Evolutionary conservation across 2,888 invertebrate species (phyloP).

Genomic region (Resseliella maxima): DNA sequence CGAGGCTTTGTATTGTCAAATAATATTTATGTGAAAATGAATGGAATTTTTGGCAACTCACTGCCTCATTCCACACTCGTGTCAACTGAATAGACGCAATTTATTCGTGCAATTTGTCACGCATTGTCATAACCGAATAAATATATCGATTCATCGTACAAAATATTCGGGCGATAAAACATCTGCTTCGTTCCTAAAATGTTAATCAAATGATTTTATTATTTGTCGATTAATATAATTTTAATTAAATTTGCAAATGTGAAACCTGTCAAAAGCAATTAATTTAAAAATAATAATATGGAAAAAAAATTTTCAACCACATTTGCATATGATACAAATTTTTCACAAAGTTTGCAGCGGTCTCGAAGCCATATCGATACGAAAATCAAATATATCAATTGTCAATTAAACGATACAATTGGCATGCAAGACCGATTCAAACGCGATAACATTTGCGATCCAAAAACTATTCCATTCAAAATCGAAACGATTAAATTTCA

Average conservation of each 20-base stretch:
- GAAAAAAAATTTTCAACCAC: background rate
- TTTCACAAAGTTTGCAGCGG: constrained; percentile 36
- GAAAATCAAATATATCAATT: constrained; percentile 18
- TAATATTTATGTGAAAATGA: constrained; percentile 30
- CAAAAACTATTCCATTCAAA: background rate
- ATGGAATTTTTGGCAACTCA: constrained; percentile 8
- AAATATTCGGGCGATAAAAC: background rate
- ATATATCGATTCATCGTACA: background rate
- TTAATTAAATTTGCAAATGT: background rate
- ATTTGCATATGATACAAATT: constrained; percentile 29
- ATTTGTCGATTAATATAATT: background rate
- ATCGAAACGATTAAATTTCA: background rate
- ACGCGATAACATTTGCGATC: constrained; percentile 39
- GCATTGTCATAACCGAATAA: background rate
- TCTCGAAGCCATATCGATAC: constrained; percentile 26
- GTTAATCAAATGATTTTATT: background rate
- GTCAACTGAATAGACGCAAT: background rate
- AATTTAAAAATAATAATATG: background rate
- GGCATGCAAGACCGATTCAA: constrained; percentile 44
- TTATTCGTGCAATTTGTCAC: background rate
- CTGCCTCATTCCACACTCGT: background rate
- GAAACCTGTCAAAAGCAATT: background rate
- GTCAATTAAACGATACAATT: constrained; percentile 4
- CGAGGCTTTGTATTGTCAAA: background rate
- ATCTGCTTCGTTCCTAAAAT: background rate